A percentile compares a stretch with the other conserved stretches of the same genome.
phyloP scores from a whole-genome alignment of 2,888 invertebrate genomes.

The Lacanobia oleracea region DNA sequence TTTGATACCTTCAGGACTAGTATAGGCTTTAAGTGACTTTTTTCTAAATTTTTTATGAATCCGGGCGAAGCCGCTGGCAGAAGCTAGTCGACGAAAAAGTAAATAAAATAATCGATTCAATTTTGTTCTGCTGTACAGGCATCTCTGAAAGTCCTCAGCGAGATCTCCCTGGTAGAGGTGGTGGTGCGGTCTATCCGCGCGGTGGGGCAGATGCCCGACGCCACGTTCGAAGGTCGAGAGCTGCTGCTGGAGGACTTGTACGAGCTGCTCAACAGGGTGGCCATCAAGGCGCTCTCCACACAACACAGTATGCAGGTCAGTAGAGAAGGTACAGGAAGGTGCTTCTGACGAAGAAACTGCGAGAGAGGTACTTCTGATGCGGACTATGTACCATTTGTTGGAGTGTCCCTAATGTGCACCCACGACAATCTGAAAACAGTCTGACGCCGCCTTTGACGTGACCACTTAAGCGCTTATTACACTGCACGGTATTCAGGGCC shows the following conservation, averaged over 20 bases:
- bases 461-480: too few relatives aligned
- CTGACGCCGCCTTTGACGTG: neutral
- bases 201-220: slow-evolving; percentile 70
- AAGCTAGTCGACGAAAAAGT: too few relatives aligned
- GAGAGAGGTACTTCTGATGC: too few relatives aligned
- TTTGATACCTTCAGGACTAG: too few relatives aligned
- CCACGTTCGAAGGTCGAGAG: slow-evolving; percentile 77
- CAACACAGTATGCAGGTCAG: slow-evolving; percentile 81
- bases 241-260: slow-evolving; percentile 79
- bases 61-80: too few relatives aligned
- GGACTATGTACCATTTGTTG: too few relatives aligned
- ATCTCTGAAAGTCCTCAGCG: slow-evolving; percentile 78
- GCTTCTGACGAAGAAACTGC: neutral
- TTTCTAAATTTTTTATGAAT: too few relatives aligned
- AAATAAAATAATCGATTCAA: too few relatives aligned
- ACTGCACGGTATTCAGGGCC: too few relatives aligned
- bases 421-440: neutral
- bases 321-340: too few relatives aligned
- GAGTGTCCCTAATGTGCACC: too few relatives aligned
- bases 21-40: too few relatives aligned
- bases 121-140: slow-evolving; percentile 66
- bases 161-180: slow-evolving; percentile 81
- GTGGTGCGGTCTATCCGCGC: slow-evolving; percentile 79
- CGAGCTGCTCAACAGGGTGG: slow-evolving; percentile 77
- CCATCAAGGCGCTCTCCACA: slow-evolving; percentile 76